phyloP scores from a whole-genome alignment of 2,888 invertebrate species.

The Acanthoscelides obtectus region DNA sequence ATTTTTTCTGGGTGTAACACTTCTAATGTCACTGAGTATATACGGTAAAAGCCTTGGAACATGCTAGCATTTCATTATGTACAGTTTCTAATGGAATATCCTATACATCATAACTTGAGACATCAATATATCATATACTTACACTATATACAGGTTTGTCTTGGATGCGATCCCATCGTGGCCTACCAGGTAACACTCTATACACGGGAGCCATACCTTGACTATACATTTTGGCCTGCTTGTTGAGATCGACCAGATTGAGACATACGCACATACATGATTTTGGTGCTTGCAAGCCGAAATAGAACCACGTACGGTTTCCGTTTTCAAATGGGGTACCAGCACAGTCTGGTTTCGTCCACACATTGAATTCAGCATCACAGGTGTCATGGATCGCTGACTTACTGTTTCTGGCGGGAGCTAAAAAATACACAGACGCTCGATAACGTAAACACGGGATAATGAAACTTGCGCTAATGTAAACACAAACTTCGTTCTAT shows the following conservation, averaged over 20 bases:
- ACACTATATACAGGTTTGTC: constrained; percentile 76
- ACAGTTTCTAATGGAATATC: too few relatives aligned
- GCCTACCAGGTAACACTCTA: constrained; percentile 68
- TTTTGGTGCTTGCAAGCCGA: constrained; percentile 61
- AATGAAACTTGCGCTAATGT: too few relatives aligned
- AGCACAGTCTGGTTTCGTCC: constrained; percentile 86
- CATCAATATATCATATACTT: too few relatives aligned
- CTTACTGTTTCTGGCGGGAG: background rate
- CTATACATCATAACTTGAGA: too few relatives aligned
- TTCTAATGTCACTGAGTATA: too few relatives aligned
- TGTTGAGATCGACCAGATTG: constrained; percentile 83
- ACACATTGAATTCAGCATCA: constrained; percentile 81
- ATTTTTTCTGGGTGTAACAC: too few relatives aligned
- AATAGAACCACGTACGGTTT: constrained; percentile 91
- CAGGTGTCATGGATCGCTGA: background rate
- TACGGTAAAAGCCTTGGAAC: too few relatives aligned
- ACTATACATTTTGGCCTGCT: constrained; percentile 85
- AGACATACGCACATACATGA: constrained; percentile 63
- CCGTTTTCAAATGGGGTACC: constrained; percentile 85
- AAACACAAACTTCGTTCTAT: too few relatives aligned
- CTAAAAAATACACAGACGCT: too few relatives aligned
- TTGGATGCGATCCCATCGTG: constrained; percentile 78
- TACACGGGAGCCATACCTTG: constrained; percentile 87
- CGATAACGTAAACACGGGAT: too few relatives aligned
- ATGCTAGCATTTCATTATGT: too few relatives aligned